These are phyloP conservation scores for Gambusia holbrooki DNA, from an alignment of 2,113 vertebrate species.

Conservation along the genomic window DNA sequence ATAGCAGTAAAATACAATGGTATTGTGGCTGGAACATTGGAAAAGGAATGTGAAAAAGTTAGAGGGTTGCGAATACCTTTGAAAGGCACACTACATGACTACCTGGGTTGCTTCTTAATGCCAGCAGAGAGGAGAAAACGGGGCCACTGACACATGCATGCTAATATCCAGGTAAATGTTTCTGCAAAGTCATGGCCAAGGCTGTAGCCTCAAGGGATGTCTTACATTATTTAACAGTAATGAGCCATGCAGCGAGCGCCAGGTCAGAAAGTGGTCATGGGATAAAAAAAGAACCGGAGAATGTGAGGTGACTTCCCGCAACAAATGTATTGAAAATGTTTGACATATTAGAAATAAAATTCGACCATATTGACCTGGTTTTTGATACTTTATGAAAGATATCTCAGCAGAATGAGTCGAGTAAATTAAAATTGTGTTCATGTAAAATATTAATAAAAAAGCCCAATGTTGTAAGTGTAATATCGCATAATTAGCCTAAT, in stretches of 20 bases:
- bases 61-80: neutral
- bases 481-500: no score
- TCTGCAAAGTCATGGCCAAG: constrained; percentile 6
- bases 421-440: neutral
- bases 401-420: accelerated
- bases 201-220: constrained; percentile 3
- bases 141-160: constrained; percentile 20
- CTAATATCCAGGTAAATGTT: constrained; percentile 40
- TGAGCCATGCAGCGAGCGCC: constrained; percentile 12
- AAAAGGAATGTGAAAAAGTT: neutral
- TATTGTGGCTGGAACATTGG: neutral
- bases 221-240: constrained; percentile 18
- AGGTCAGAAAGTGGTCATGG: constrained; percentile 14
- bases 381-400: neutral
- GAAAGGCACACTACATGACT: neutral
- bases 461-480: neutral
- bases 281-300: neutral
- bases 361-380: neutral
- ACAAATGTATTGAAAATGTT: neutral
- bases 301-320: neutral
- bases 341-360: neutral
- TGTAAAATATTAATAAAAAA: neutral
- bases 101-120: neutral
- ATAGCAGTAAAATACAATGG: neutral
- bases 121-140: neutral